phyloP scores from a whole-genome alignment of 2,113 vertebrate genomes.

The Sinosuthora webbiana region DNA sequence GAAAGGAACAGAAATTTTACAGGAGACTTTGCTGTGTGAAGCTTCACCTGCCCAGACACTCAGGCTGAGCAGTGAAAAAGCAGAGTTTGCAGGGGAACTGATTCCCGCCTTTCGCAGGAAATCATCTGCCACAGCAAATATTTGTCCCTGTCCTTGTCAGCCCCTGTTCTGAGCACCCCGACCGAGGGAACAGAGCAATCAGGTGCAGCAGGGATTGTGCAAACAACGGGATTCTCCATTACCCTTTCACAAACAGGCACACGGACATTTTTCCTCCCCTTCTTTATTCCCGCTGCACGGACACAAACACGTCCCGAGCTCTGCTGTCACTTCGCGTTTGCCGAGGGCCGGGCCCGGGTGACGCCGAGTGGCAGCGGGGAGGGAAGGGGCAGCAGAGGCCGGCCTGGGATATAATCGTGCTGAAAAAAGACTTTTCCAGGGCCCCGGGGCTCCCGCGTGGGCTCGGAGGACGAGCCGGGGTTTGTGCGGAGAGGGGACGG shows the following conservation, averaged over 20 bases:
- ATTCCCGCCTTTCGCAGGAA: not conserved
- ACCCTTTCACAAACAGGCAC: accelerated
- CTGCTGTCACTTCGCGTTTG: conserved; percentile 28
- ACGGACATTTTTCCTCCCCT: not conserved
- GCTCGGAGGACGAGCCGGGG: conserved; percentile 65
- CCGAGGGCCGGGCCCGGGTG: not conserved
- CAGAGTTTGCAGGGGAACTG: not conserved
- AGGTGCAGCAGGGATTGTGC: not conserved
- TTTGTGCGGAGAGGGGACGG: conserved; percentile 50
- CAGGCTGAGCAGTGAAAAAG: not conserved
- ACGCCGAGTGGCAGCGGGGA: conserved; percentile 25
- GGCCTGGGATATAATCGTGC: not conserved
- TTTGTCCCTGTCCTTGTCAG: not conserved
- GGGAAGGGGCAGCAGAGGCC: conserved; percentile 10
- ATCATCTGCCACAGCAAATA: not conserved
- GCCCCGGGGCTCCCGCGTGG: conserved; percentile 76
- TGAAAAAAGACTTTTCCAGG: conserved; percentile 72
- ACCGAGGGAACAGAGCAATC: not conserved
- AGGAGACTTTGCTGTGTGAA: not conserved
- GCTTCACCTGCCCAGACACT: not conserved
- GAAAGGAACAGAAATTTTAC: not conserved
- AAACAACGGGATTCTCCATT: not conserved
- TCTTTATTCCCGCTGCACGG: not conserved
- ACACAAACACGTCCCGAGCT: not conserved
- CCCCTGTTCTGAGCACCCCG: not conserved